Conservation (phyloP, 2,113 vertebrate species). For the Amblyornis subalaris region DNA sequence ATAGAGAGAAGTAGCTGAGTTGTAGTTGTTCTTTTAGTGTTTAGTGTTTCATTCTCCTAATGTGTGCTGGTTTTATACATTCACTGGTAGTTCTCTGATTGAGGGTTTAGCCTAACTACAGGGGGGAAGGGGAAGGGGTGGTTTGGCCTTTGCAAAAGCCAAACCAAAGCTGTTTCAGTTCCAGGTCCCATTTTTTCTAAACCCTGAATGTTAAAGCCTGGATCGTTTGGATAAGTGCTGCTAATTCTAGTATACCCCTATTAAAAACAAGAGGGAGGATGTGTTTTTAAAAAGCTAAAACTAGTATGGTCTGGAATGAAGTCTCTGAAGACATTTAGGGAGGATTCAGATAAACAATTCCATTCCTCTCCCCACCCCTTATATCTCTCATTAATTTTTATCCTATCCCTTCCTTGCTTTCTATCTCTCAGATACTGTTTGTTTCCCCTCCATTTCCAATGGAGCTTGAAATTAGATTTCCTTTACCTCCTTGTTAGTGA, state of each 20-base stretch:
- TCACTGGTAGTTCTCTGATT: neutral
- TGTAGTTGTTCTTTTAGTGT: neutral
- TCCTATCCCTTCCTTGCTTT: neutral
- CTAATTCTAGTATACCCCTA: constrained; percentile 13
- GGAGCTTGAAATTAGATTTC: constrained; percentile 26
- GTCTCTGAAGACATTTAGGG: constrained; percentile 4
- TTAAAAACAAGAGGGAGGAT: constrained; percentile 33
- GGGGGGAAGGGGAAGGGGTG: neutral
- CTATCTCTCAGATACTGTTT: neutral
- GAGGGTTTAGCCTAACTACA: neutral
- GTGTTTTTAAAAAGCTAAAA: constrained; percentile 42
- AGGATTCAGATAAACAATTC: constrained; percentile 7
- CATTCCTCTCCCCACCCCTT: neutral
- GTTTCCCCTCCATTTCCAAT: neutral
- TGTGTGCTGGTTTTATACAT: neutral
- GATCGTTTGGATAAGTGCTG: constrained; percentile 23
- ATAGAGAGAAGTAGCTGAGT: neutral
- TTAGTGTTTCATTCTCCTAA: neutral
- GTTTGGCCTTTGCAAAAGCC: constrained; percentile 17
- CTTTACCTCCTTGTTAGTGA: neutral
- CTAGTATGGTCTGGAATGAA: neutral
- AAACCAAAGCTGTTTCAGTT: constrained; percentile 10
- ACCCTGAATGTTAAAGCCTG: neutral
- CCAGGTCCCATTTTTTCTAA: neutral
- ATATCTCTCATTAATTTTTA: neutral